Conservation (phyloP, 2,888 invertebrate species). For the Epirrhoe tristata region DNA sequence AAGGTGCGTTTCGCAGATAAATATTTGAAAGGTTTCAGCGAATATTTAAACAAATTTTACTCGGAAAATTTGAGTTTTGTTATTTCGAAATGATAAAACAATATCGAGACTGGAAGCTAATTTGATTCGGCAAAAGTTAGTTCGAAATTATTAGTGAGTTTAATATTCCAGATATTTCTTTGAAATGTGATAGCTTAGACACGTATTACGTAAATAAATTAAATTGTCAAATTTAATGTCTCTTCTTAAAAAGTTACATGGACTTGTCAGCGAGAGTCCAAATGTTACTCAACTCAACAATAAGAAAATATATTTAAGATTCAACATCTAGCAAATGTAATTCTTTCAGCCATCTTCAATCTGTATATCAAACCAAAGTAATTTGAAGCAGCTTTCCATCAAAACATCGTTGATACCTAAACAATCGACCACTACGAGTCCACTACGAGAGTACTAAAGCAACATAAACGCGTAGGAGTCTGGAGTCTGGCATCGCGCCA, state of each 20-base stretch:
- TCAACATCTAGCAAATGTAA: neutral
- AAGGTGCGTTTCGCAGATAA: constrained; percentile 9
- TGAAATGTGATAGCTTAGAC: neutral
- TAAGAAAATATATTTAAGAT: neutral
- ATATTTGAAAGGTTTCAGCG: constrained; percentile 2
- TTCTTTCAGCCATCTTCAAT: neutral
- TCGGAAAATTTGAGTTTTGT: constrained; percentile 3
- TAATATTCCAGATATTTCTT: neutral
- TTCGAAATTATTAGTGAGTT: constrained; percentile 1
- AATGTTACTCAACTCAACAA: neutral
- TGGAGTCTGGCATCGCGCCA: constrained; percentile 44
- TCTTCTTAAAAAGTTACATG: neutral
- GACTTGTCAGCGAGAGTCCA: neutral
- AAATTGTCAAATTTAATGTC: neutral
- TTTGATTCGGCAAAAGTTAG: constrained; percentile 15
- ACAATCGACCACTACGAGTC: constrained; percentile 21
- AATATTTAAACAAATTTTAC: neutral
- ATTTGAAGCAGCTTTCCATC: constrained; percentile 14
- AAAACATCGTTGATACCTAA: constrained; percentile 33
- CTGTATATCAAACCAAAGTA: constrained; percentile 8
- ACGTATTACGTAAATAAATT: neutral
- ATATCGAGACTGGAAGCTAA: constrained; percentile 10
- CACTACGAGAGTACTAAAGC: constrained; percentile 45
- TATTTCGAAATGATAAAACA: constrained; percentile 17
- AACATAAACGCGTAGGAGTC: constrained; percentile 46